These are phyloP conservation scores for Lordiphosa fenestrarum DNA, from an alignment of 2,888 invertebrate species.

Conservation along the genomic window DNA sequence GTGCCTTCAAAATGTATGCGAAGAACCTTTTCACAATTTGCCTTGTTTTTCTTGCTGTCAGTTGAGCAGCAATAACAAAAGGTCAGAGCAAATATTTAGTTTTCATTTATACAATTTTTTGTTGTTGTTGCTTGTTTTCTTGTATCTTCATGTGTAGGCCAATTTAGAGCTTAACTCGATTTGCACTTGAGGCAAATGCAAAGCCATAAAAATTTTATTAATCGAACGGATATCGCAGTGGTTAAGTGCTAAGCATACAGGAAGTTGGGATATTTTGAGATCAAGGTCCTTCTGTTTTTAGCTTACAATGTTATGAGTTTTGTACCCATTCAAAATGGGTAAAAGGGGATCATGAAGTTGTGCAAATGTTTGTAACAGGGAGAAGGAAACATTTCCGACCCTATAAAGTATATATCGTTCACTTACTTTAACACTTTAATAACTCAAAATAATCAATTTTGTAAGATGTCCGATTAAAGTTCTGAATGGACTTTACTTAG, in stretches of 20 bases:
- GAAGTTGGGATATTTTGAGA: background rate
- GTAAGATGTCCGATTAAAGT: no score
- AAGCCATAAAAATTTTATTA: constrained; percentile 28
- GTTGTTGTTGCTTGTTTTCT: constrained; percentile 27
- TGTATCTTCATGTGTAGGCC: constrained; percentile 33
- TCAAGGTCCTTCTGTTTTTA: no score
- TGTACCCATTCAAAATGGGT: no score
- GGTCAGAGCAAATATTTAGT: constrained; percentile 67
- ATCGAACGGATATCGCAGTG: constrained; percentile 21
- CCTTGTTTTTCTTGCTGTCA: constrained; percentile 40
- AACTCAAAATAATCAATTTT: no score
- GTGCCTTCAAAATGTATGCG: constrained; percentile 11
- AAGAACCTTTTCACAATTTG: constrained; percentile 30
- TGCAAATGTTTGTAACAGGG: no score
- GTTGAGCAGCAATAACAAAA: constrained; percentile 50
- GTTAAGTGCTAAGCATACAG: constrained; percentile 1
- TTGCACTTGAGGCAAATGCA: constrained; percentile 27
- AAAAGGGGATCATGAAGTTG: no score
- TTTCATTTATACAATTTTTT: constrained; percentile 65
- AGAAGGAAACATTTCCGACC: no score
- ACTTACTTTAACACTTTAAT: no score
- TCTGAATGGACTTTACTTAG: no score
- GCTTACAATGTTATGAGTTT: background rate
- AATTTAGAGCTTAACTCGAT: constrained; percentile 54
- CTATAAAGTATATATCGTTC: no score